Evolutionary conservation across 2,888 invertebrate species (phyloP), one percentile per base, ranked within the genome.

Genomic region (Cantharis lateralis): DNA sequence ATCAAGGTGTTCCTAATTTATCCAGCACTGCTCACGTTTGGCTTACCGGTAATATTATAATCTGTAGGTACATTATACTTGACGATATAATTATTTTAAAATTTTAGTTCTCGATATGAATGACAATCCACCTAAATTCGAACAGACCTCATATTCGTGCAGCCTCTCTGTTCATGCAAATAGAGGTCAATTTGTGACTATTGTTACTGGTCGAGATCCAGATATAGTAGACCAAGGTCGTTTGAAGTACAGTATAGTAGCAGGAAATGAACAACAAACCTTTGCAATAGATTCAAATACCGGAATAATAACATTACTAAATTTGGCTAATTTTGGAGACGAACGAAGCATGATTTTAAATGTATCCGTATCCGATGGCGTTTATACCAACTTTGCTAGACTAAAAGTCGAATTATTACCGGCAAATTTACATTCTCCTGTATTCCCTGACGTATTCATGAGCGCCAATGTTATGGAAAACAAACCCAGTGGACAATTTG

Each of bases 361-460:
- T 89, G 94, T 98, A 32, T 98, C 98, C 1, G 98, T 97, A 62
- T 96, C 96, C 74, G 98, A 99, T 89, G 98, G 98, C 32, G 96
- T 98, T 61, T 98, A 97, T 89, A 97, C 96, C 9, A 95, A 93
- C 81, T 98, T 95, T 88, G 93, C 96, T 1, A 90, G 95, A 80
- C 91, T 96, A 15, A 95, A 95, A 89, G 93, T 96, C 70, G 91
- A 94, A 84, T 91, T 94, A 79, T 89, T 95, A 76, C 93, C 96
- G 10, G 93, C 95, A 78, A 98, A 98, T 89, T 90, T 91, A 81
- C 91, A 93, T 86, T 91, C 94, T 82, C 98, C 98, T 10, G 90
- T 91, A 79, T 98, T 98, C 88, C 91, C 92, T 15, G 93, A 95
- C 85, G 89, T 92, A 1, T 90, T 94, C 77, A 93, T 96, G 86